Conservation (phyloP, 2,888 invertebrate genomes). For the Acronicta aceris region DNA sequence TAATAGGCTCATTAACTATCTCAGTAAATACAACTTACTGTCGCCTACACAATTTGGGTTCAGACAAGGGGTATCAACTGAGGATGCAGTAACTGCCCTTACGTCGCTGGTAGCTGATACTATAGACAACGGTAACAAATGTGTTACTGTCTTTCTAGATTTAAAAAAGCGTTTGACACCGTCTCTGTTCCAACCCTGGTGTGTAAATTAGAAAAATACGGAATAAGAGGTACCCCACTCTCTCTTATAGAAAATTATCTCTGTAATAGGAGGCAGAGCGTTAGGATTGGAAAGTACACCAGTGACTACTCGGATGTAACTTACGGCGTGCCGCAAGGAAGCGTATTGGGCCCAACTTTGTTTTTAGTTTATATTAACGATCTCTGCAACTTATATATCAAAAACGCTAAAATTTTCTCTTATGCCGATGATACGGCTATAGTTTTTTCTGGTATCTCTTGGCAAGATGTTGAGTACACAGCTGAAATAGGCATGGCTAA, state of each 20-base stretch:
- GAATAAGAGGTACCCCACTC: not conserved
- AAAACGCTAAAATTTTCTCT: too few species aligned
- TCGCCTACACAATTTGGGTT: not conserved
- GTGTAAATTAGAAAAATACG: conserved; percentile 1
- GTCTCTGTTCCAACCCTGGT: not conserved
- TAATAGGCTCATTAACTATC: not conserved
- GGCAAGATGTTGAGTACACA: conserved; percentile 3
- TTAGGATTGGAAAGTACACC: not conserved
- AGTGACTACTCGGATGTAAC: too few species aligned
- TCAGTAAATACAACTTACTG: not conserved
- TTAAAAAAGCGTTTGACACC: too few species aligned
- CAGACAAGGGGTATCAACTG: not conserved
- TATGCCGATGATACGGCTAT: too few species aligned
- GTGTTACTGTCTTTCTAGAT: too few species aligned
- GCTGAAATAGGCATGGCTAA: conserved; percentile 2
- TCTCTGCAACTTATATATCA: too few species aligned
- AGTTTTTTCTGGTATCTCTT: not conserved
- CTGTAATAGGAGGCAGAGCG: not conserved
- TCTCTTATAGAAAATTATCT: not conserved
- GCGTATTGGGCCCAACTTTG: too few species aligned
- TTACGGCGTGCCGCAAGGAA: too few species aligned
- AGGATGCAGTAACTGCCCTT: too few species aligned
- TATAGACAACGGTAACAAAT: too few species aligned
- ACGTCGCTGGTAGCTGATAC: too few species aligned
- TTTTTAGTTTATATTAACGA: too few species aligned